Evolutionary conservation across 37 sponge, comb jelly and placozoan species (phyloP), one percentile per base, ranked within the genome.

Genomic region (Dysidea cf. avara): DNA sequence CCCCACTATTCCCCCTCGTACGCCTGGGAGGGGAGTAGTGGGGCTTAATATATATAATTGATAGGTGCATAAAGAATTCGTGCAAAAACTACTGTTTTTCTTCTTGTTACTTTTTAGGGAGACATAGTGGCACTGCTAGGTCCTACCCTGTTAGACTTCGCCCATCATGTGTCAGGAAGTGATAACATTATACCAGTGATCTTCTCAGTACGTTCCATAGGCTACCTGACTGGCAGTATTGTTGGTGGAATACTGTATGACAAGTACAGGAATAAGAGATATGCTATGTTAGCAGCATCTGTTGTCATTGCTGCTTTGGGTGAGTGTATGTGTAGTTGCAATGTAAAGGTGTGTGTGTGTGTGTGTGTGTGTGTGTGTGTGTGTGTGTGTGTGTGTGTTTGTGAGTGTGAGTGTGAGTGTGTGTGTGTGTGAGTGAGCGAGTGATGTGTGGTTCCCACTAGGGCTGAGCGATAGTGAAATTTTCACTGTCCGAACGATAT

Each of bases 101-200:
- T n/a, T n/a, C n/a, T n/a, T 22, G 24, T 38, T 37, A 2, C 3
- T 28, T 5, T 38, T 12, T 64, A 68, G 66, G 87, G 87, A 26
- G 34, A 36, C 11, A 13, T 69, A 68, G 22, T 81, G 20, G 32
- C 61, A 0, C 54, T 87, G 31, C 47, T 87, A 40, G 82, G 82
- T 37, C 82, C 82, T 21, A 87, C 88, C 5, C 29, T 87, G 51
- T 71, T 87, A 13, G 88, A 87, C 69, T 17, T 81, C 16, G 70
- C 88, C 20, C 21, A 36, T 14, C 58, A 48, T 18, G 66, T 87
- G 1, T 17, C 31, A 1, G 72, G 71, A 0, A 72, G 66, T 0
- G 46, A 61, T 13, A 73, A 57, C 29, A 46, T 34, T 0, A 52
- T 88, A 26, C 34, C 83, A 36, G 56, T 49, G 39, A 76, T 88